phyloP scores from a whole-genome alignment of 2,888 invertebrate genomes.

The Doris montereyensis region DNA sequence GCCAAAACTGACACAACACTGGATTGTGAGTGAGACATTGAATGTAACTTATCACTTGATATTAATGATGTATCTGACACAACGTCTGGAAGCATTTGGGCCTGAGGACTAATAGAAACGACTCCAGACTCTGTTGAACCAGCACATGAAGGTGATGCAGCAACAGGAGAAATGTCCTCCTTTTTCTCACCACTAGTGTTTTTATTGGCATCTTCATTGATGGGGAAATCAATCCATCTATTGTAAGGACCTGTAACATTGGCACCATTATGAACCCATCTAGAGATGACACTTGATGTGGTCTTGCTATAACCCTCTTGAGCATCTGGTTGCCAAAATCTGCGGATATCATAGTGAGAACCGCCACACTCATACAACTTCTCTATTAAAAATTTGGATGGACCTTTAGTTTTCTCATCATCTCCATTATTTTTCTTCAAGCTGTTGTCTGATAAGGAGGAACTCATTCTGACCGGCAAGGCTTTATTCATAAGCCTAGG shows the following conservation, averaged over 20 bases:
- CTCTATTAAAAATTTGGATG: constrained; percentile 46
- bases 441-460: constrained; percentile 46
- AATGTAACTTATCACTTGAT: too few species aligned
- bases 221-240: constrained; percentile 57
- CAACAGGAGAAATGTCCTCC: too few species aligned
- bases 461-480: constrained; percentile 25
- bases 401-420: constrained; percentile 44
- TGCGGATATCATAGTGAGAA: not conserved
- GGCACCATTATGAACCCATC: constrained; percentile 67
- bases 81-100: too few species aligned
- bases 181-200: too few species aligned
- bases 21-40: too few species aligned
- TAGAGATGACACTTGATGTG: constrained; percentile 63
- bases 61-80: too few species aligned
- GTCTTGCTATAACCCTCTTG: constrained; percentile 56
- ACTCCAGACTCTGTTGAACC: too few species aligned
- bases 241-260: constrained; percentile 71
- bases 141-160: too few species aligned
- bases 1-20: too few species aligned
- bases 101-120: too few species aligned
- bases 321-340: constrained; percentile 57
- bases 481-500: constrained; percentile 25
- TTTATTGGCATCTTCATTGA: not conserved
- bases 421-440: constrained; percentile 46
- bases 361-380: not conserved